Conservation (phyloP, 2,797 vertebrate genomes). For the Sebastes vulpes region DNA sequence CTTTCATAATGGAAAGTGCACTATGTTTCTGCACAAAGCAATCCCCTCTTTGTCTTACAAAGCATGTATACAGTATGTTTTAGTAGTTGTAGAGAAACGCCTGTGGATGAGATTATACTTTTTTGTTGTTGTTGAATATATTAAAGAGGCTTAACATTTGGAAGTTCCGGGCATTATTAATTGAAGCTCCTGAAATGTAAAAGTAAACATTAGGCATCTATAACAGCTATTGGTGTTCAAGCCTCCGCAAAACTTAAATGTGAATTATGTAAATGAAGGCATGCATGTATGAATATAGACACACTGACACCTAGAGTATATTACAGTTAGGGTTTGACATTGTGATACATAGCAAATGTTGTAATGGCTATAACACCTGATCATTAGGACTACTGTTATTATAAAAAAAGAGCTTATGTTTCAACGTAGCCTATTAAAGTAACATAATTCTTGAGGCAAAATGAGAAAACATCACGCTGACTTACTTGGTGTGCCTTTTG, state of each 20-base stretch:
- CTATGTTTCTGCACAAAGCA: not conserved
- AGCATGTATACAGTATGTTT: not conserved
- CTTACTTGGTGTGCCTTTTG: constrained; percentile 14
- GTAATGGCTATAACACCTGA: not conserved
- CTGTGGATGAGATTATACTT: not conserved
- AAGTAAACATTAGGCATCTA: not conserved
- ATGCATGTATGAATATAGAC: not conserved
- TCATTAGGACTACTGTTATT: not conserved
- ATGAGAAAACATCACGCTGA: constrained; percentile 10
- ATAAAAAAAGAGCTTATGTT: not conserved
- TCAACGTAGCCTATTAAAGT: not conserved
- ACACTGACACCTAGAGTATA: not conserved
- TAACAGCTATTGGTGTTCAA: not conserved
- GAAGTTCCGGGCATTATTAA: too few relatives aligned
- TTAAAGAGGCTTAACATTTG: not conserved
- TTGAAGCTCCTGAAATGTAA: not conserved
- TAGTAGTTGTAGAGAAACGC: not conserved
- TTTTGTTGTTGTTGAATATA: not conserved
- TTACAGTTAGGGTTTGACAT: not conserved
- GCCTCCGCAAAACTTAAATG: not conserved
- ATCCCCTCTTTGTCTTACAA: not conserved
- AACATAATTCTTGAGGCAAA: not conserved
- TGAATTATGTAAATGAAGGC: not conserved
- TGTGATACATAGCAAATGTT: not conserved
- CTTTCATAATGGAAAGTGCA: not conserved